Percentiles rank a stretch among this genome's conserved stretches.
Evolutionary conservation across 2,888 invertebrate genomes (phyloP).

Genomic region (Leptothorax acervorum): DNA sequence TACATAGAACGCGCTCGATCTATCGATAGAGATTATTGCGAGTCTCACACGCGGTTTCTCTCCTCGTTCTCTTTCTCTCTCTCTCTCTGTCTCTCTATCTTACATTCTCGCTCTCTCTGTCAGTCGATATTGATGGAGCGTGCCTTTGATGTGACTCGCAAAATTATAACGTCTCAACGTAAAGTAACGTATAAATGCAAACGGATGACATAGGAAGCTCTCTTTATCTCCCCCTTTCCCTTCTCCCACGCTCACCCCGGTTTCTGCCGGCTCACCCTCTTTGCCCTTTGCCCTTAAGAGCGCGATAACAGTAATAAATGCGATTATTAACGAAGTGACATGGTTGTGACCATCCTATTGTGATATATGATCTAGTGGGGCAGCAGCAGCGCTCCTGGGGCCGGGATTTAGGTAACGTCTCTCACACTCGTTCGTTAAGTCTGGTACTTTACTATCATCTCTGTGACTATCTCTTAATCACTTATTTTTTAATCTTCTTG

Average conservation of each 20-base stretch:
- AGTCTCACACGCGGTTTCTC: conserved; percentile 67
- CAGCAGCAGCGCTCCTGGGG: conserved; percentile 88
- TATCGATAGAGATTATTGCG: conserved; percentile 67
- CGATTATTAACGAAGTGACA: conserved; percentile 79
- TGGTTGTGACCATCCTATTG: conserved; percentile 84
- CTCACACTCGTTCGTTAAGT: conserved; percentile 84
- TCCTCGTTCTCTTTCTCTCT: neutral
- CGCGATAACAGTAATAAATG: conserved; percentile 73
- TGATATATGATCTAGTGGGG: conserved; percentile 87
- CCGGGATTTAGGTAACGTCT: conserved; percentile 88
- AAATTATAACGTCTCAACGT: conserved; percentile 57
- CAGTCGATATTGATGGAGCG: conserved; percentile 18
- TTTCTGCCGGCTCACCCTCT: conserved; percentile 19
- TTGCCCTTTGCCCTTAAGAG: conserved; percentile 62
- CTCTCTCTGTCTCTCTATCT: neutral
- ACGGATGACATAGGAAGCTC: conserved; percentile 66
- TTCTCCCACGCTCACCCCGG: neutral
- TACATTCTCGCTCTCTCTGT: conserved; percentile 5
- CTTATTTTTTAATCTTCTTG: conserved; percentile 65
- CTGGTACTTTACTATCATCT: conserved; percentile 79
- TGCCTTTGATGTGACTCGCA: conserved; percentile 72
- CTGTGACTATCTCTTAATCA: conserved; percentile 74
- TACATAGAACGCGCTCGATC: conserved; percentile 58
- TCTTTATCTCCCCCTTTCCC: conserved; percentile 45
- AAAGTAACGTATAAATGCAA: conserved; percentile 62